Evolutionary conservation across 2,797 vertebrate species (phyloP), one percentile per base, ranked within the genome.

Genomic region (Lycodopsis pacificus): DNA sequence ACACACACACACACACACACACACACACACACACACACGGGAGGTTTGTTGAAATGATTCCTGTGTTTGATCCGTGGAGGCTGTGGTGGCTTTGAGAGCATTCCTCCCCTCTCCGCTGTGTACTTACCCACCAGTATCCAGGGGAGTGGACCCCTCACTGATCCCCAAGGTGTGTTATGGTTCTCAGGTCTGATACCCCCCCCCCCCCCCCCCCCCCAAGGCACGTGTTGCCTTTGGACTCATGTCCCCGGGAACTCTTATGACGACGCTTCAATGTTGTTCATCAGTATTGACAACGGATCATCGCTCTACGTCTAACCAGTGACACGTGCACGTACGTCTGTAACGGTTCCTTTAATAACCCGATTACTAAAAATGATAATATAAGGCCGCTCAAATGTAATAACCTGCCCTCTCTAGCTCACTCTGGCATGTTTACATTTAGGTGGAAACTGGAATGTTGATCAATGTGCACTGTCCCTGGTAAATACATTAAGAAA

Each of bases 111-210:
- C 61, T 66, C 48, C 14, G 57, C 30, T 89, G 79, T 86, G 66
- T 85, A 57, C 85, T 80, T 77, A 81, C 71, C 68, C 62, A 62
- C 36, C 57, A 27, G 74, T 86, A 65, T 84, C 74, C 32, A 36
- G 5, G 65, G 44, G 44, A 71, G 68, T 44, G 71, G 59, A 72
- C 62, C 71, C 79, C 78, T 85, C 38, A 48, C 77, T 88, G 87
- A 87, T 88, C 84, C 49, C 77, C 68, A 20, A 76, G 59, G 76
- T 82, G 78, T 94, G 91, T 93, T 93, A 61, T 92, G 90, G 46
- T 89, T 93, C 83, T 85, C 79, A 84, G 83, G 78, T 91, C 85
- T 91, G 86, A 67, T 85, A n/a, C n/a, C n/a, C 73, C 20, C 71
- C 65, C 58, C 76, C 30, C 4, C 30, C 4, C 30, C 30, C 30